Evolutionary conservation across 2,797 vertebrate genomes (phyloP), one percentile per base, ranked within the genome.

Genomic region (Platyrinchus mystaceus): DNA sequence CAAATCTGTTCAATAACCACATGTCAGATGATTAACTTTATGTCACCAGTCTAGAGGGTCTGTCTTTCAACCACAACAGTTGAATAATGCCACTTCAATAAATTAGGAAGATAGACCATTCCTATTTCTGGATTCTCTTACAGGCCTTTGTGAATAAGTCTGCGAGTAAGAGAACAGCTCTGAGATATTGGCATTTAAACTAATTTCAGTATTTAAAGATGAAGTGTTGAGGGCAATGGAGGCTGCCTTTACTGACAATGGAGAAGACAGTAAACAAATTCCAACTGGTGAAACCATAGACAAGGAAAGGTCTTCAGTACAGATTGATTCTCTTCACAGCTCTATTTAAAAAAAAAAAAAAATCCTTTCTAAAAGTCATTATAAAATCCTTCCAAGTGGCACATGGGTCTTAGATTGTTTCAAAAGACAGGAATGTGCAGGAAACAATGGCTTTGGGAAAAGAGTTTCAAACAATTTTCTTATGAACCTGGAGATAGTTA

Each of bases 191-290:
- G 4, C 6, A 28, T 81, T 92, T 81, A 58, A 49, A 66, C 14
- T 16, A 56, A 39, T 13, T 67, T 81, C n/a, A 52, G 11, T 26
- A 41, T 44, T 27, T 39, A 10, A 94, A n/a, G 17, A 7, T 0
- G 0, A 44, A 59, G 12, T 24, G 19, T 55, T 0, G 1, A 50
- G 16, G 27, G 12, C 15, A 59, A 73, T 16, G 22, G 36, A 91
- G 5, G 3, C 0, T 82, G 11, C 14, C 15, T 37, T 73, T 37
- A 47, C 14, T 0, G 1, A 36, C 19, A 78, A 2, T 6, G 12
- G 27, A 81, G 78, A 75, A 74, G 16, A 19, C 4, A 76, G 15
- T 44, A 63, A 73, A 86, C 4, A 30, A 55, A 79, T 62, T 55
- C 43, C 28, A 39, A 0, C 18, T n/a, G 66, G 14, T 23, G 32